Evolutionary conservation across 2,888 invertebrate genomes (phyloP), one percentile per base, ranked within the genome.

Genomic region (Acheta domesticus): DNA sequence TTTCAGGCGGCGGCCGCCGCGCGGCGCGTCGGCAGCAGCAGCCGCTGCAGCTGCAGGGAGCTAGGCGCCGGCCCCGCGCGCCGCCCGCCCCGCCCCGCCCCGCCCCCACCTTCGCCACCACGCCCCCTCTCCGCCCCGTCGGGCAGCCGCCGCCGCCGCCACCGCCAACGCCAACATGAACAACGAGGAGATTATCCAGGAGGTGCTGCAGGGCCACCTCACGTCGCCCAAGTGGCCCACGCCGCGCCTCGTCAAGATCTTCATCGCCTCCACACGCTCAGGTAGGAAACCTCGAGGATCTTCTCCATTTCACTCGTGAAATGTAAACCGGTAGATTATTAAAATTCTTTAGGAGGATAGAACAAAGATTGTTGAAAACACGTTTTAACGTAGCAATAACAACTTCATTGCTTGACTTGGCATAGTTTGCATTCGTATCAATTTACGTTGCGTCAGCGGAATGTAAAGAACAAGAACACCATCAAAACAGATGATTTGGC

Each of bases 201-300:
- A 87, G 83, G 87, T 88, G 78, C 85, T 88, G 79, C 86, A 87
- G 83, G 88, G 88, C 36, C 86, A 87, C 78, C 83, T 85, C 62
- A 86, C 86, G 81, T 86, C 87, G 5, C 84, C 85, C 76, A 86
- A 85, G 82, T 79, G 81, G 87, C 91, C 91, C 11, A 89, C 90
- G 76, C 90, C 91, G 4, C 87, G 91, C 21, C 88, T 89, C 75
- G 88, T 90, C 84, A 91, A 91, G 86, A 89, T 91, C 84, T 90
- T 87, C 85, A 88, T 91, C 81, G 89, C 90, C 75, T 87, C 87
- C 76, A 86, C 87, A 16, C 86, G 86, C 83, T 83, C 84, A 82
- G 88, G 88, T 88, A 36, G 36, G 36, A 36, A 36, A 1, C 36
- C 36, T 4, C 36, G 8, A 36, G 36, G 36, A 36, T 36, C 36